Evolutionary conservation across 37 sponge, comb jelly and placozoan genomes (phyloP).

Genomic region (Chondrilla cf. caribensis): DNA sequence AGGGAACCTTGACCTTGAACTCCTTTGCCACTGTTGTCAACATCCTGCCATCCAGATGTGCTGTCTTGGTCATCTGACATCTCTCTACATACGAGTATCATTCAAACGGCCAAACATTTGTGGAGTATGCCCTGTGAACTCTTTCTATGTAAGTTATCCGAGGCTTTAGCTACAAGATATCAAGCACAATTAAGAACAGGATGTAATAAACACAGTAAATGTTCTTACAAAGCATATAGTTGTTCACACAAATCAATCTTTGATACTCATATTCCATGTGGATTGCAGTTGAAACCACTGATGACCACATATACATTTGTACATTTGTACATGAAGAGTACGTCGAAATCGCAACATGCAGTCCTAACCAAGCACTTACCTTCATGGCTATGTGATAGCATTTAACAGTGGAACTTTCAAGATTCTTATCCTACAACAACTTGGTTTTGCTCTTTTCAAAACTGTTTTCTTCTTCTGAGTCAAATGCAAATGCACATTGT

Average conservation of each 20-base stretch:
- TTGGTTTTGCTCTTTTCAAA: constrained; percentile 1
- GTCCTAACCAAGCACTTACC: too few species aligned
- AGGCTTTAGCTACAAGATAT: background rate
- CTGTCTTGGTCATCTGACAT: too few species aligned
- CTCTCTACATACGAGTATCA: too few species aligned
- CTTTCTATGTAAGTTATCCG: background rate
- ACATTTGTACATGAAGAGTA: too few species aligned
- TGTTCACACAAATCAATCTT: too few species aligned
- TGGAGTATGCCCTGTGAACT: background rate
- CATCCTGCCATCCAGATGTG: too few species aligned
- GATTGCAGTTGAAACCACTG: too few species aligned
- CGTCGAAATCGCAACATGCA: too few species aligned
- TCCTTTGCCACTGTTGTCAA: too few species aligned
- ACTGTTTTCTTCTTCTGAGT: constrained; percentile 30
- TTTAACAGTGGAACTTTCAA: background rate
- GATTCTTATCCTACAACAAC: background rate
- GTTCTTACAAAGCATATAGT: background rate
- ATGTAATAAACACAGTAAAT: background rate
- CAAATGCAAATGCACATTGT: constrained; percentile 50
- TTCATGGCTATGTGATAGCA: background rate
- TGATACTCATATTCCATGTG: too few species aligned
- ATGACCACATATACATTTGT: too few species aligned
- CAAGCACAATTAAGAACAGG: background rate
- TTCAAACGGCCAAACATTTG: too few species aligned
- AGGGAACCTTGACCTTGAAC: constrained; percentile 13